Conservation (phyloP, 35 echinoderm and acorn worm genomes). For the Patiria miniata region DNA sequence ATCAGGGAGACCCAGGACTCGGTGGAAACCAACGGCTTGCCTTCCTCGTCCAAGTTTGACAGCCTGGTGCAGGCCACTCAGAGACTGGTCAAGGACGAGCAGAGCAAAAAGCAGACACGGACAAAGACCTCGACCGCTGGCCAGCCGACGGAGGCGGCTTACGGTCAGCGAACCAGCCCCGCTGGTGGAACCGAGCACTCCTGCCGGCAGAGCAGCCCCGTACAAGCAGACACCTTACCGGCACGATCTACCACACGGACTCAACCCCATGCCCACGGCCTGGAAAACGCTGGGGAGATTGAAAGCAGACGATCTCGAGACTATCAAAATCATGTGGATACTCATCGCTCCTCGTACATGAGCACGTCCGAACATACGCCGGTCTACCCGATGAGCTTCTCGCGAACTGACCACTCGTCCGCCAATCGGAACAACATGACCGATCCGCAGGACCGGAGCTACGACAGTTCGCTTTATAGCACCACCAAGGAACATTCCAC, state of each 20-base stretch:
- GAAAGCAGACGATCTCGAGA: slow-evolving; percentile 24
- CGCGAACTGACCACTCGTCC: slow-evolving; percentile 38
- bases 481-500: slow-evolving; percentile 45
- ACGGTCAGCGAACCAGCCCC: slow-evolving; percentile 13
- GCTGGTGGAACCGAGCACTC: neutral
- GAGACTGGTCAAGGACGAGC: slow-evolving; percentile 60
- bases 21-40: slow-evolving; percentile 16
- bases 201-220: slow-evolving; percentile 29
- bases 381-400: slow-evolving; percentile 32
- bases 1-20: neutral
- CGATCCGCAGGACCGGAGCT: slow-evolving; percentile 8
- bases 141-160: neutral
- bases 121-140: slow-evolving; percentile 31
- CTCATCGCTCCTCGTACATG: neutral
- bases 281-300: slow-evolving; percentile 27
- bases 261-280: neutral
- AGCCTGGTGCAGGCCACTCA: slow-evolving; percentile 57
- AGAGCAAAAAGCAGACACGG: slow-evolving; percentile 40
- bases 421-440: slow-evolving; percentile 33
- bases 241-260: slow-evolving; percentile 13
- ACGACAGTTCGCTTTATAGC: slow-evolving; percentile 30
- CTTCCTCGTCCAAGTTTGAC: slow-evolving; percentile 45
- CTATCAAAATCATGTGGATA: slow-evolving; percentile 17
- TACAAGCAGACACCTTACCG: slow-evolving; percentile 30
- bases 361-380: neutral